Base-by-base conservation (phyloP, 2,888 invertebrate species). In the Chelonus formosanus region DNA sequence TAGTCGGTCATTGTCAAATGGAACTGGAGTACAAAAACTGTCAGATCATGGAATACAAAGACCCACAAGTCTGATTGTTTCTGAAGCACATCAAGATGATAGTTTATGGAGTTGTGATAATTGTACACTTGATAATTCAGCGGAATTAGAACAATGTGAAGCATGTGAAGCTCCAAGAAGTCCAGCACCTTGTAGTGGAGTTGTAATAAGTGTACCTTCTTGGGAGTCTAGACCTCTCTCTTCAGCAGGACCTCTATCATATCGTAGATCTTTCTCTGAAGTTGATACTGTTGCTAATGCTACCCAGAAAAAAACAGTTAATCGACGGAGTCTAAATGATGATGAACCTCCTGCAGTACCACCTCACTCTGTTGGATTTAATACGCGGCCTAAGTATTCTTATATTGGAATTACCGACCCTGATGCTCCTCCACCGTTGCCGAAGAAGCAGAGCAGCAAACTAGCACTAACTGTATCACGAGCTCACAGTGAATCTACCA, bases 121-220 rank as follows among this genome's bases (percentile, higher is more conserved):
- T 76, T 94, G 94, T 80, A 94, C 94, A 0, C 84, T 93, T 44
- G 89, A 92, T 73, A 94, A 94, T 84, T 87, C 89, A 60, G 88
- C 88, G 0, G 87, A 88, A 36, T 86, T 88, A 68, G 88, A 89
- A 4, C 87, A 90, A 68, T 94, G 94, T 81, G 91, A 91, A 75
- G 91, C 92, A 0, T 94, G 94, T 76, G 88, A 92, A 74, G 88
- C 91, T 0, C 92, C 92, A 0, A 85, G 89, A 72, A 86, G 86
- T 63, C 87, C 88, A 55, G 85, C 84, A 20, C 84, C 84, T 2
- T 81, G 84, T 59, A 85, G 85, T 65, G 85, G 85, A 5, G 84
- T 85, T 32, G 84, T 86, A 8, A 85, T 86, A 57, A 84, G 85
- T 36, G 84, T 85, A 44, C 86, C 86, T n/a, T 84, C 85, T 31